phyloP scores from a whole-genome alignment of 2,797 vertebrate species.

The Cuculus canorus region DNA sequence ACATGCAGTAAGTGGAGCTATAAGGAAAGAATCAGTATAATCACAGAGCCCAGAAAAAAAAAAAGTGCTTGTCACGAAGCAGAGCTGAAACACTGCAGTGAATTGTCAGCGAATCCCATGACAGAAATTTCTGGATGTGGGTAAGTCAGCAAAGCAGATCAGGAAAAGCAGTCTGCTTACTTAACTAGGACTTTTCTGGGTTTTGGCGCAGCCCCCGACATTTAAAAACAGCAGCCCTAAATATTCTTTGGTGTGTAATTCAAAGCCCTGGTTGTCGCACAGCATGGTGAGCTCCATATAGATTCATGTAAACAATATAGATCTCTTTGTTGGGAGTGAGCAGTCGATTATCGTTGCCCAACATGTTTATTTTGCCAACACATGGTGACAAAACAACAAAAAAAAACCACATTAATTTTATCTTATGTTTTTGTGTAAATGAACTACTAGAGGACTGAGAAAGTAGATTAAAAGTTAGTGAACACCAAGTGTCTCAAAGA shows the following conservation, averaged over 20 bases:
- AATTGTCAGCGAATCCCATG: neutral
- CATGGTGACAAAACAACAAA: neutral
- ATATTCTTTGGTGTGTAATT: neutral
- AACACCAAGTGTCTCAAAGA: neutral
- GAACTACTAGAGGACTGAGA: neutral
- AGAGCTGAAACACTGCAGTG: neutral
- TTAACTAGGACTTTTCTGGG: neutral
- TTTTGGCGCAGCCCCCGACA: neutral
- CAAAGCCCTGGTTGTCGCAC: neutral
- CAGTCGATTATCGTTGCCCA: neutral
- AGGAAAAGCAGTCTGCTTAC: neutral
- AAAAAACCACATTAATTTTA: neutral
- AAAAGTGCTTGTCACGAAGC: neutral
- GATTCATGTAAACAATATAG: rapidly evolving
- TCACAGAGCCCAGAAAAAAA: neutral
- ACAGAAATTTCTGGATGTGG: neutral
- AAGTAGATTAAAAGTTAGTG: neutral
- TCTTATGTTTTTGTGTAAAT: neutral
- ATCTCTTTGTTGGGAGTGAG: neutral
- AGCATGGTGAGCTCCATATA: neutral
- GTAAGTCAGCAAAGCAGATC: neutral
- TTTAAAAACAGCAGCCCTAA: neutral
- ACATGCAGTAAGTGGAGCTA: neutral
- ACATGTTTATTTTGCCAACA: neutral
- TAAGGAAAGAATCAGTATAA: neutral